These are phyloP conservation scores for Hydractinia echinata DNA, from an alignment of 30 jellyfish, hydroid and myxozoan species.

Conservation along the genomic window DNA sequence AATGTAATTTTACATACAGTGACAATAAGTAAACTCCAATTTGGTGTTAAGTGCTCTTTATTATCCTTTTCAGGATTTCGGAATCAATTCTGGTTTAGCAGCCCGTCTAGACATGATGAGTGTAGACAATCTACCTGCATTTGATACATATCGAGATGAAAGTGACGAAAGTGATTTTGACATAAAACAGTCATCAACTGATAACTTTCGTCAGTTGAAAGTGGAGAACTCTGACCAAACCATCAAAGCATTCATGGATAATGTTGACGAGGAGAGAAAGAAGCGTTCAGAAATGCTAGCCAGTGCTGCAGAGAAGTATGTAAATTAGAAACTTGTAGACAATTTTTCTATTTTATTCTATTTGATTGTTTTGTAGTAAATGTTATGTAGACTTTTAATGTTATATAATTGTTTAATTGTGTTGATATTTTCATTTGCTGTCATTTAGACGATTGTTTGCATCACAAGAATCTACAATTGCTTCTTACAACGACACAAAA, in stretches of 20 bases:
- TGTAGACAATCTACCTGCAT: constrained; percentile 50
- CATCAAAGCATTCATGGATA: neutral
- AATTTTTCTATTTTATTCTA: no score
- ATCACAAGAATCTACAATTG: no score
- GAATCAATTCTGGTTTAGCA: constrained; percentile 79
- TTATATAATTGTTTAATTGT: no score
- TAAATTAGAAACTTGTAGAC: neutral
- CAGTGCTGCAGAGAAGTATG: constrained; percentile 29
- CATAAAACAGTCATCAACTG: constrained; percentile 7
- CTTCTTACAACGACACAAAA: no score
- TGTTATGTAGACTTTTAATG: no score
- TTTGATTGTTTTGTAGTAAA: no score
- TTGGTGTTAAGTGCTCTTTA: neutral
- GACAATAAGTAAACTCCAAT: no score
- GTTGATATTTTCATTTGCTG: no score
- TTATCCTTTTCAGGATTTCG: constrained; percentile 66
- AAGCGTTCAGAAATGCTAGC: neutral
- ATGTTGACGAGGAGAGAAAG: constrained; percentile 5
- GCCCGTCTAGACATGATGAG: constrained; percentile 95
- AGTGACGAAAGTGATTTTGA: constrained; percentile 31
- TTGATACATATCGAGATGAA: constrained; percentile 2
- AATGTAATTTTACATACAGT: no score
- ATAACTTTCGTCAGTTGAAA: neutral
- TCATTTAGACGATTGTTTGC: no score
- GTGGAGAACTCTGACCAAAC: neutral